Evolutionary conservation across 1,140 invertebrate genomes (phyloP), one percentile per base, ranked within the genome.

Genomic region (Camponotus vicinus): DNA sequence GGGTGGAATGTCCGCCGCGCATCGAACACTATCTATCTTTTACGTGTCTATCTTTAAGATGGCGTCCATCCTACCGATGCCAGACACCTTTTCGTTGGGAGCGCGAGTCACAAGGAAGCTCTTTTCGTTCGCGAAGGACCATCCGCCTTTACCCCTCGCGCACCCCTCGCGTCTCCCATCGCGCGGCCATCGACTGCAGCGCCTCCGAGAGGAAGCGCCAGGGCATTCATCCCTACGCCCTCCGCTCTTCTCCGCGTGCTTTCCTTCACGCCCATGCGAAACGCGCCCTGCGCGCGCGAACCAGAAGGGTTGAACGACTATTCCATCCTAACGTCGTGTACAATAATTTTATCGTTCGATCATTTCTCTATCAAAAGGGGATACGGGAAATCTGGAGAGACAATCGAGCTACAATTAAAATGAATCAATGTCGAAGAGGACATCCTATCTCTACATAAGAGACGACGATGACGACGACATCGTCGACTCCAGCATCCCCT

Each of bases 191-290:
- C 79, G 79, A 83, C 79, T 83, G 79, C 79, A 83, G 79, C 79
- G 79, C 79, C 79, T 75, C 79, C 18, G 79, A 61, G 79, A 82
- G 79, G 71, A 83, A 83, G 55, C 69, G 79, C 32, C 57, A 83
- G 79, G 79, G 79, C 79, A 73, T 83, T 83, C 79, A 83, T 83
- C 79, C 79, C 79, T 83, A 55, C 55, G 37, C 64, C 52, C 79
- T 70, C 27, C 69, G 67, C 67, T 49, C 70, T 75, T 73, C 67
- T 71, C 79, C 79, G 79, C 79, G 79, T 21, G 64, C 82, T 80
- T 49, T 86, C 80, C 77, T 55, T 87, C 90, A 78, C 76, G 66
- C 79, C 86, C 90, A 69, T 42, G 84, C 75, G 45, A 70, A 82
- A 59, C 67, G 40, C 27, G 40, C 55, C 45, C 79, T 73, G 37